phyloP scores from a whole-genome alignment of 2,113 vertebrate genomes.

The Vireo altiloquus region DNA sequence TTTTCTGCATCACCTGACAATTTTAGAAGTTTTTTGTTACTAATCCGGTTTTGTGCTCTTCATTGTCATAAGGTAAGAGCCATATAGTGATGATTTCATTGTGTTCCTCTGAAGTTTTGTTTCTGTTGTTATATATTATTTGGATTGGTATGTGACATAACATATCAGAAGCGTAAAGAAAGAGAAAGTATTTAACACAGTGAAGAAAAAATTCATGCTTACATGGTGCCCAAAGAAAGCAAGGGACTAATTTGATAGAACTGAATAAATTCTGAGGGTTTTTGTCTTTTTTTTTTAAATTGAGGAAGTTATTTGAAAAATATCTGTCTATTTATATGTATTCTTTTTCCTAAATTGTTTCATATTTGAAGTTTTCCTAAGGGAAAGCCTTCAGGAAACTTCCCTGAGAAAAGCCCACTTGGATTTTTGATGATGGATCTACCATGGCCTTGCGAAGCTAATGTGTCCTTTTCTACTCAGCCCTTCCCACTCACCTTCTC shows the following conservation, averaged over 20 bases:
- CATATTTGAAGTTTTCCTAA: neutral
- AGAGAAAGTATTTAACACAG: neutral
- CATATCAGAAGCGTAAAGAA: neutral
- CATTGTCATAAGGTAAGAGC: neutral
- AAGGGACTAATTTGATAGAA: neutral
- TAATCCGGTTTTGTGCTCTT: neutral
- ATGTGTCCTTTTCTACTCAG: neutral
- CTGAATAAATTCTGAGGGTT: neutral
- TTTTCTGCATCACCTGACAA: neutral
- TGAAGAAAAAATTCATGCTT: neutral
- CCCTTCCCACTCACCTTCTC: neutral
- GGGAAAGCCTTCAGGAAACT: neutral
- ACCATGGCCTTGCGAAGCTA: neutral
- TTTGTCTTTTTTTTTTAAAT: neutral
- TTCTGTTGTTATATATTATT: neutral
- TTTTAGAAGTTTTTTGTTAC: neutral
- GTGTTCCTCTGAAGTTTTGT: neutral
- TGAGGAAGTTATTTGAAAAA: neutral
- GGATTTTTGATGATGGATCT: neutral
- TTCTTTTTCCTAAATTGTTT: neutral
- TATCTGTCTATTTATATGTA: neutral
- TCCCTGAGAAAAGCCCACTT: neutral
- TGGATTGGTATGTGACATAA: neutral
- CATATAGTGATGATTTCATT: neutral
- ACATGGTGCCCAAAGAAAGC: neutral